Evolutionary conservation across 2,113 vertebrate genomes (phyloP), one percentile per base, ranked within the genome.

Genomic region (Malurus cyaneus): DNA sequence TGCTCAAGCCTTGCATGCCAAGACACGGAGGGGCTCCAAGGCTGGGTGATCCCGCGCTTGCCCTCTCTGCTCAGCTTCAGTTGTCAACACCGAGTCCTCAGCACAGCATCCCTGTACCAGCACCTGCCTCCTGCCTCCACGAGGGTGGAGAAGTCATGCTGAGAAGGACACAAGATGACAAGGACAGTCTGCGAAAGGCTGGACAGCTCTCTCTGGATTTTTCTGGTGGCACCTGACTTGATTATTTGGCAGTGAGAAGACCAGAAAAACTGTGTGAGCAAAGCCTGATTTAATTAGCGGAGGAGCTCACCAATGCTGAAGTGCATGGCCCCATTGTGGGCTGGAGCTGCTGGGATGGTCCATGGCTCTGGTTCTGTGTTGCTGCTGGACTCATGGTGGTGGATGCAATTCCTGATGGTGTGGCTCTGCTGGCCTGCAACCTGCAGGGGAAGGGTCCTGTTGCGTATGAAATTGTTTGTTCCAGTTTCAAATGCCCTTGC

Each of bases 21-120:
- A 67, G 36, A 4, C 29, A 13, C 0, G 0, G 6, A 0, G 4
- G 28, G 12, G 21, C 8, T 49, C 21, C 6, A 6, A 2, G 69
- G 32, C 29, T 49, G 65, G 54, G 18, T 62, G 32, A 69, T 52
- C 13, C 73, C 1, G 0, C 23, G 44, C 50, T 77, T 32, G 24
- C 41, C n/a, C 2, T 31, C 46, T 65, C 59, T 2, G 9, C n/a
- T 86, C 54, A 64, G 57, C 62, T 46, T 39, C 44, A 23, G 18
- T 5, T 2, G 5, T 47, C 31, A 57, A 9, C n/a, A 24, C 41
- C 2, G 1, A 6, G 3, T 11, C 70, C 61, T 88, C 0, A 0
- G 47, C n/a, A 16, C 36, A 5, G 50, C 19, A 2, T 23, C 42
- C 31, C n/a, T 1, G 6, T 18, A n/a, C 61, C 1, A 3, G 52